These are phyloP conservation scores for Desmodus rotundus DNA, from an alignment of 2,113 vertebrate species.

Conservation along the genomic window DNA sequence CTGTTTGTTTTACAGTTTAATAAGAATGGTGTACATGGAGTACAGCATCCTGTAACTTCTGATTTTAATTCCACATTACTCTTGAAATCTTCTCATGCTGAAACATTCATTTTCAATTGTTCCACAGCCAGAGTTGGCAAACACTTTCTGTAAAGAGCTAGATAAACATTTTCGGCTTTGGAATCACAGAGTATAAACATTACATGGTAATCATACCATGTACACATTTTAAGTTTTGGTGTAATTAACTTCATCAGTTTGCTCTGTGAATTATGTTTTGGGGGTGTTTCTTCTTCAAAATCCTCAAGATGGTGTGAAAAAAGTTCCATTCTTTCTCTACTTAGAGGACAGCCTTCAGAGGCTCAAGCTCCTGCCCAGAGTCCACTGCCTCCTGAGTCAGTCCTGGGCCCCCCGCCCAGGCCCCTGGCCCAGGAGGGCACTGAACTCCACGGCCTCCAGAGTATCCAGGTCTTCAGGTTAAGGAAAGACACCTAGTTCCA, in stretches of 20 bases:
- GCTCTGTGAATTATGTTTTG: neutral
- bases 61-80: neutral
- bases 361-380: neutral
- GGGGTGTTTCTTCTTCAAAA: neutral
- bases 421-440: too few relatives aligned
- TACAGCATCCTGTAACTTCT: neutral
- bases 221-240: neutral
- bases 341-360: neutral
- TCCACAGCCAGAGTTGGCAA: neutral
- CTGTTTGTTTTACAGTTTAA: neutral
- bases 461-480: neutral
- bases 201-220: neutral
- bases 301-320: neutral
- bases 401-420: neutral
- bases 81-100: neutral
- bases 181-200: neutral
- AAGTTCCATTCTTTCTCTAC: neutral
- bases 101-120: conserved; percentile 15
- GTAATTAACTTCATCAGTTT: neutral
- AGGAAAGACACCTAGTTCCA: neutral
- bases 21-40: neutral
- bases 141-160: neutral
- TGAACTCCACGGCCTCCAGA: neutral
- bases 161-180: neutral
- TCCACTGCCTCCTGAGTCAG: neutral